phyloP scores from a whole-genome alignment of 2,113 vertebrate genomes.

The Oncorhynchus clarkii region DNA sequence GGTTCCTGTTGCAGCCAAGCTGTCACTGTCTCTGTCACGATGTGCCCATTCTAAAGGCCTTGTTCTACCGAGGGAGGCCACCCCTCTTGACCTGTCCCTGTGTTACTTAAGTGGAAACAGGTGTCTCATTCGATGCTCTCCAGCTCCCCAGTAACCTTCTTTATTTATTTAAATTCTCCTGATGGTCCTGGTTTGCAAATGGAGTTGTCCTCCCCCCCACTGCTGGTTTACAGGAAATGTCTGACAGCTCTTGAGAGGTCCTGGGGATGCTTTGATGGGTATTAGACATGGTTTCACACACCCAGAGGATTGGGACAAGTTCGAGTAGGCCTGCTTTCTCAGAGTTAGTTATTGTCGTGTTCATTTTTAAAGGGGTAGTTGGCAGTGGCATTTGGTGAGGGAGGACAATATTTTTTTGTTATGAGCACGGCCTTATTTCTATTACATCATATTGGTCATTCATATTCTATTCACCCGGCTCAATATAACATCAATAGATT shows the following conservation, averaged over 20 bases:
- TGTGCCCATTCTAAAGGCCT: slow-evolving; percentile 30
- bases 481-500: too few relatives aligned
- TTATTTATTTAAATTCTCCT: slow-evolving; percentile 39
- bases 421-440: too few relatives aligned
- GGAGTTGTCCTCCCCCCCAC: slow-evolving; percentile 42
- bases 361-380: slow-evolving; percentile 2
- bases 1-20: slow-evolving; percentile 4
- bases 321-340: neutral
- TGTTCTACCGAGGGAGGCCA: slow-evolving; percentile 18
- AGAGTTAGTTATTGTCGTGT: neutral
- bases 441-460: too few relatives aligned
- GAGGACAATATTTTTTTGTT: too few relatives aligned
- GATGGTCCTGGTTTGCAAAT: slow-evolving; percentile 45
- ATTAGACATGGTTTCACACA: slow-evolving; percentile 27
- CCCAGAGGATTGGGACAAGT: slow-evolving; percentile 27
- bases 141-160: slow-evolving; percentile 21
- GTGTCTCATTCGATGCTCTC: slow-evolving; percentile 54
- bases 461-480: too few relatives aligned
- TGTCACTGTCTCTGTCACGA: slow-evolving; percentile 26
- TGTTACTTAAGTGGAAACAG: slow-evolving; percentile 49
- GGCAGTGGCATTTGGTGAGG: neutral
- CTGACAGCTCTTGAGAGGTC: slow-evolving; percentile 47
- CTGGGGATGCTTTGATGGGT: slow-evolving; percentile 44
- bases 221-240: slow-evolving; percentile 22
- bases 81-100: slow-evolving; percentile 42